A percentile compares a stretch with the other conserved stretches of the same genome.
Evolutionary conservation across 2,888 invertebrate species (phyloP).

Genomic region (Diplolepis rosae): DNA sequence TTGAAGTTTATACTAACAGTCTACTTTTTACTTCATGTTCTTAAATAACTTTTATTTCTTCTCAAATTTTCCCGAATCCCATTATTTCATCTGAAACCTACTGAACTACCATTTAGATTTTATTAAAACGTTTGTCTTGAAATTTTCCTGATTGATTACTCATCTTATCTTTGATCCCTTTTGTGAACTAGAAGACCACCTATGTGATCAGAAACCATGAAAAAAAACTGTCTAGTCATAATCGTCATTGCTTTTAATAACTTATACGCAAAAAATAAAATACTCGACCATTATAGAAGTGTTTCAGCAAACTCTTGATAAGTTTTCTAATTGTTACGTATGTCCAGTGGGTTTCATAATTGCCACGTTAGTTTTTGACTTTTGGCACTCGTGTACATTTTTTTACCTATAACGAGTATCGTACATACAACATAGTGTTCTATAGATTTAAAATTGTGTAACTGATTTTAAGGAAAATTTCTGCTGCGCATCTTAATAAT

Average conservation of each 20-base stretch:
- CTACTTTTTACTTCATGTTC: no score
- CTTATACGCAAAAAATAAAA: conserved; percentile 2
- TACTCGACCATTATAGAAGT: background rate
- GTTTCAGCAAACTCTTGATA: background rate
- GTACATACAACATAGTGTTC: background rate
- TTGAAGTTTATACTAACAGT: no score
- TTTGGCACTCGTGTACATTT: background rate
- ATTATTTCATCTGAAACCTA: no score
- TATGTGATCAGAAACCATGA: conserved; percentile 1
- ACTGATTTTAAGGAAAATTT: background rate
- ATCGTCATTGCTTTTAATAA: conserved; percentile 25
- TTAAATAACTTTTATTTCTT: no score
- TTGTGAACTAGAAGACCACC: background rate
- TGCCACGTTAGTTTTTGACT: background rate
- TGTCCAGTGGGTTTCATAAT: background rate
- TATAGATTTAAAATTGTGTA: background rate
- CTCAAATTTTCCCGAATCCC: no score
- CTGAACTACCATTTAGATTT: no score
- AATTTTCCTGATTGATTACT: no score
- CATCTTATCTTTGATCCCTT: background rate
- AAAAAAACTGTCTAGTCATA: conserved; percentile 16
- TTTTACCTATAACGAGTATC: background rate
- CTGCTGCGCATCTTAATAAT: background rate
- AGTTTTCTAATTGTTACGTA: background rate
- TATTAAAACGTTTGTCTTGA: no score